A percentile compares a stretch with the other conserved stretches of the same genome.
Conservation (phyloP, 2,888 invertebrate species). For the Athalia cordata region DNA sequence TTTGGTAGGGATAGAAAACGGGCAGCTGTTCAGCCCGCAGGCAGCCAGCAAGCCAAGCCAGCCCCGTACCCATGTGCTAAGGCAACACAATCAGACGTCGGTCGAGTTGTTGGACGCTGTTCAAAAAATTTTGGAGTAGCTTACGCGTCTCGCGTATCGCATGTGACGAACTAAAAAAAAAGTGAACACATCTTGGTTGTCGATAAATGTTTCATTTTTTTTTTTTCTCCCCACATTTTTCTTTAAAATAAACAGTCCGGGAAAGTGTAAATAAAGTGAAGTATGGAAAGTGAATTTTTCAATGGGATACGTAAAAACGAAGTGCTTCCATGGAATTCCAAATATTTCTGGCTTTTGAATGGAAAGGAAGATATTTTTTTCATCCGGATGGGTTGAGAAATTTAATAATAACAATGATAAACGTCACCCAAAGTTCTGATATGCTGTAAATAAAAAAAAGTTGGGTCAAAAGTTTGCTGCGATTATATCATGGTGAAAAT, state of each 20-base stretch:
- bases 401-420: too few relatives aligned
- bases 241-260: too few relatives aligned
- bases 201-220: background rate
- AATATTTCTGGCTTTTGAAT: too few relatives aligned
- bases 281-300: too few relatives aligned
- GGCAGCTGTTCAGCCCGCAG: conserved; percentile 60
- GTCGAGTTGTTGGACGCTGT: conserved; percentile 42
- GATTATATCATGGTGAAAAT: too few relatives aligned
- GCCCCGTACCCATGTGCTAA: conserved; percentile 52
- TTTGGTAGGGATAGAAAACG: conserved; percentile 53
- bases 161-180: background rate
- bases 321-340: too few relatives aligned
- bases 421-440: too few relatives aligned
- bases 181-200: background rate
- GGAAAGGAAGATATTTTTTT: too few relatives aligned
- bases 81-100: conserved; percentile 54
- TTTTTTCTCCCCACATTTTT: too few relatives aligned
- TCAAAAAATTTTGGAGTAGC: conserved; percentile 1
- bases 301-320: background rate
- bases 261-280: background rate
- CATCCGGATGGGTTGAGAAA: too few relatives aligned
- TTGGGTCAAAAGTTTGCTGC: too few relatives aligned
- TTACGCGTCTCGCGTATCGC: background rate
- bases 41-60: conserved; percentile 5
- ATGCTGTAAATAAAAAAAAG: too few relatives aligned